Conservation (phyloP, 2,113 vertebrate species). For the rat (Rattus norvegicus) region DNA sequence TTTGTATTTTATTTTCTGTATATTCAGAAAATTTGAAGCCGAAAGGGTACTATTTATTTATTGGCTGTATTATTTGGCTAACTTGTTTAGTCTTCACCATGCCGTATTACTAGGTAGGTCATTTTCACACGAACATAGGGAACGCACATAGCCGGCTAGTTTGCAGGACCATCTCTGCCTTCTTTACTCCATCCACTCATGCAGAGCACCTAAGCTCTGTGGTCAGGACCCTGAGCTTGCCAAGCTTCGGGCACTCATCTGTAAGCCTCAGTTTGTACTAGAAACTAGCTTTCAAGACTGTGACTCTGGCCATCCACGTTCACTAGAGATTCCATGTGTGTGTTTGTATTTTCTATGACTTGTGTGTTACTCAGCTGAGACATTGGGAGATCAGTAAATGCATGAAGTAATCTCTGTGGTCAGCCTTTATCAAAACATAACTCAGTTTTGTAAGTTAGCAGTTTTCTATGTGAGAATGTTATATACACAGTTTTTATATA, state of each 20-base stretch:
- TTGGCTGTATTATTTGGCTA: conserved; percentile 23
- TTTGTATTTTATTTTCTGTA: background rate
- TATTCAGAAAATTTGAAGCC: conserved; percentile 15
- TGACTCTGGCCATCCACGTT: background rate
- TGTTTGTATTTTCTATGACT: background rate
- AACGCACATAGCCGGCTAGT: background rate
- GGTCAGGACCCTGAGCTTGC: background rate
- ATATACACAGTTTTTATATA: conserved; percentile 23
- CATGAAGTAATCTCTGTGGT: conserved; percentile 1
- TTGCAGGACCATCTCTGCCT: background rate
- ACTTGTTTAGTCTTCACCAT: background rate
- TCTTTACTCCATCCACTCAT: background rate
- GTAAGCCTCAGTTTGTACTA: background rate
- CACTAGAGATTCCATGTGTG: background rate
- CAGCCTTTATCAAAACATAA: background rate
- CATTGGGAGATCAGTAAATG: conserved; percentile 41
- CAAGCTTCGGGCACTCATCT: conserved; percentile 5
- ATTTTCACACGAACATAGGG: background rate
- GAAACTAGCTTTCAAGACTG: background rate
- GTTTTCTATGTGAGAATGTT: conserved; percentile 29
- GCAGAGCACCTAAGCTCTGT: background rate
- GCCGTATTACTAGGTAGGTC: background rate
- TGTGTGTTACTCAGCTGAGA: background rate
- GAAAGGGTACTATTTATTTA: background rate
- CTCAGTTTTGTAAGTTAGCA: background rate